These are phyloP conservation scores for Yasuhikotakia modesta DNA, from an alignment of 2,797 vertebrate species.

Conservation along the genomic window DNA sequence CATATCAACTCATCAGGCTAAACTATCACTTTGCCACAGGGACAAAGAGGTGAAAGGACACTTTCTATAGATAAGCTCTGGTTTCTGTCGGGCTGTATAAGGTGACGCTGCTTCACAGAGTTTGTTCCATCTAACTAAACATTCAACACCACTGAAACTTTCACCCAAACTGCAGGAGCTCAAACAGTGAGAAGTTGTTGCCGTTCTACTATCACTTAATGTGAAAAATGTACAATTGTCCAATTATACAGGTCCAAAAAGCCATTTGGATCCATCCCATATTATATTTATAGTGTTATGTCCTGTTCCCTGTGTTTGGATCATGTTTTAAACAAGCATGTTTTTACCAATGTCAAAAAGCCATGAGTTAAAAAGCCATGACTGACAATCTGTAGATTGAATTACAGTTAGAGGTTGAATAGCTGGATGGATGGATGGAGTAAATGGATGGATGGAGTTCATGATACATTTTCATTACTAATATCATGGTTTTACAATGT, in stretches of 20 bases:
- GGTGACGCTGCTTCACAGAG: slow-evolving; percentile 52
- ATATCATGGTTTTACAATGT: too few relatives aligned
- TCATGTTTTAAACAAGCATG: slow-evolving; percentile 27
- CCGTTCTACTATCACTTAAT: slow-evolving; percentile 44
- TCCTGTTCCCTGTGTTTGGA: too few relatives aligned
- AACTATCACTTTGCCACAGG: slow-evolving; percentile 49
- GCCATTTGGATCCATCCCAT: too few relatives aligned
- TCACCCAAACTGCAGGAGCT: slow-evolving; percentile 42
- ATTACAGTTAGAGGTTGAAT: slow-evolving; percentile 49
- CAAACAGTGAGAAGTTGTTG: too few relatives aligned
- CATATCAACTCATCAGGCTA: slow-evolving; percentile 42
- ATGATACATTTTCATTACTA: too few relatives aligned
- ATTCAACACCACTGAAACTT: slow-evolving; percentile 61
- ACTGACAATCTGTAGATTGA: slow-evolving; percentile 45
- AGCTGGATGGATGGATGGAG: too few relatives aligned
- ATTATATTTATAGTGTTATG: too few relatives aligned
- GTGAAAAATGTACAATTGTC: too few relatives aligned
- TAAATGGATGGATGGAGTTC: too few relatives aligned
- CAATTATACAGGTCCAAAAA: too few relatives aligned
- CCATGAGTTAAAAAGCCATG: slow-evolving; percentile 8
- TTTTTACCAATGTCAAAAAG: slow-evolving; percentile 47
- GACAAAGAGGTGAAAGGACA: slow-evolving; percentile 57
- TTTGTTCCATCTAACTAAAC: slow-evolving; percentile 63
- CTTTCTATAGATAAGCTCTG: slow-evolving; percentile 59
- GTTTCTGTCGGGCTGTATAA: slow-evolving; percentile 59